Evolutionary conservation across 1,140 invertebrate species (phyloP).

Genomic region (Lordiphosa stackelbergi): DNA sequence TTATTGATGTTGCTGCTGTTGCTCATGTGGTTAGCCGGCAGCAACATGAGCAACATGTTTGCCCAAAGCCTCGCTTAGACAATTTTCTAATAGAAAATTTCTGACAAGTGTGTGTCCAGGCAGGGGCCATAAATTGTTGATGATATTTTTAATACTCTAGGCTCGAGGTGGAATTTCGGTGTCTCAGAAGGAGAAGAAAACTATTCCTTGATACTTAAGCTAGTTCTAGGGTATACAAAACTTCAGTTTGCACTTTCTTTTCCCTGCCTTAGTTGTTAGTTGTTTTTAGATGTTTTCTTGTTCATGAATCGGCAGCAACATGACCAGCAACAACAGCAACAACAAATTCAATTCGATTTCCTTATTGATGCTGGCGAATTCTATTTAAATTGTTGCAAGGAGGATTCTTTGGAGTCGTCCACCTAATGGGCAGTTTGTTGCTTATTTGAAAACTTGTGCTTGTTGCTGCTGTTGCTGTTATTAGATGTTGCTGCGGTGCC

Average conservation of each 20-base stretch:
- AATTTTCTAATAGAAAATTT: slow-evolving; percentile 43
- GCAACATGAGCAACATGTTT: slow-evolving; percentile 33
- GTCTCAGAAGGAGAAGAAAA: no score
- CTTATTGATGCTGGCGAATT: slow-evolving; percentile 43
- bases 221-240: slow-evolving; percentile 2
- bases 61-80: slow-evolving; percentile 30
- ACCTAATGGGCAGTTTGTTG: slow-evolving; percentile 48
- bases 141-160: not conserved
- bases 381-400: slow-evolving; percentile 52
- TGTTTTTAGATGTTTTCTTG: not conserved
- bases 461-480: slow-evolving; percentile 28
- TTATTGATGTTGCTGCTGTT: slow-evolving; percentile 29
- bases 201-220: no score
- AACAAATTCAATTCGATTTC: slow-evolving; percentile 52
- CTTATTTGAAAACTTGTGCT: slow-evolving; percentile 5
- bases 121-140: not conserved
- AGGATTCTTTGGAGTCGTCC: slow-evolving; percentile 27
- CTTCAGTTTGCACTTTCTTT: slow-evolving; percentile 2
- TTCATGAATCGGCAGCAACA: slow-evolving; percentile 24
- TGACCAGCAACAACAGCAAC: slow-evolving; percentile 9
- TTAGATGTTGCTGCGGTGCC: slow-evolving; percentile 26
- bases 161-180: not conserved
- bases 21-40: slow-evolving; percentile 10
- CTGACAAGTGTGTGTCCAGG: slow-evolving; percentile 22
- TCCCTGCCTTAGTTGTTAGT: not conserved